Conservation (phyloP, 2,888 invertebrate genomes). For the Noctua janthe region DNA sequence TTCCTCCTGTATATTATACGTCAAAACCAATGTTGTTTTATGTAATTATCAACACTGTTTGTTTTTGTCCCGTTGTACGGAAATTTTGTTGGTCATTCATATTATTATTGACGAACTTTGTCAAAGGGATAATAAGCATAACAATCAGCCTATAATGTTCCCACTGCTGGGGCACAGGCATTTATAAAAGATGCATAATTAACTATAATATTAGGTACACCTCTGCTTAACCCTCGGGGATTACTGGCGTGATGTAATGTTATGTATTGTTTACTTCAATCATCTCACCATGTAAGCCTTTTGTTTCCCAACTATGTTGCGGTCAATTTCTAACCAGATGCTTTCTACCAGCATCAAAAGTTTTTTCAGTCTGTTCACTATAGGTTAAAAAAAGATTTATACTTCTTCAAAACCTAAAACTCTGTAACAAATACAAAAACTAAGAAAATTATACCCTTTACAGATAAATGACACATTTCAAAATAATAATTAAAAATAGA, state of each 20-base stretch:
- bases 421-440: no score
- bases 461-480: slow-evolving; percentile 6
- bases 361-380: neutral
- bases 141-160: neutral
- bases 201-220: neutral
- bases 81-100: neutral
- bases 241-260: neutral
- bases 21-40: neutral
- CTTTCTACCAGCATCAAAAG: neutral
- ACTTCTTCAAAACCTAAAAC: neutral
- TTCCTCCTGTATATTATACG: neutral
- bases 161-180: neutral
- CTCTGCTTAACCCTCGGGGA: neutral
- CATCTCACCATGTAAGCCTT: neutral
- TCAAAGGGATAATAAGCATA: neutral
- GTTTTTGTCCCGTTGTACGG: neutral
- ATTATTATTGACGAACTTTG: neutral
- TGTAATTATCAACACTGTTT: neutral
- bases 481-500: slow-evolving; percentile 61
- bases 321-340: neutral
- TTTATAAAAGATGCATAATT: neutral
- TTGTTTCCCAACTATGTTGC: neutral
- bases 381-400: neutral
- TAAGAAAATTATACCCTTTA: neutral
- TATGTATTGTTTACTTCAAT: slow-evolving; percentile 3